These are phyloP conservation scores for Otis tarda DNA, from an alignment of 2,113 vertebrate genomes.

Conservation along the genomic window DNA sequence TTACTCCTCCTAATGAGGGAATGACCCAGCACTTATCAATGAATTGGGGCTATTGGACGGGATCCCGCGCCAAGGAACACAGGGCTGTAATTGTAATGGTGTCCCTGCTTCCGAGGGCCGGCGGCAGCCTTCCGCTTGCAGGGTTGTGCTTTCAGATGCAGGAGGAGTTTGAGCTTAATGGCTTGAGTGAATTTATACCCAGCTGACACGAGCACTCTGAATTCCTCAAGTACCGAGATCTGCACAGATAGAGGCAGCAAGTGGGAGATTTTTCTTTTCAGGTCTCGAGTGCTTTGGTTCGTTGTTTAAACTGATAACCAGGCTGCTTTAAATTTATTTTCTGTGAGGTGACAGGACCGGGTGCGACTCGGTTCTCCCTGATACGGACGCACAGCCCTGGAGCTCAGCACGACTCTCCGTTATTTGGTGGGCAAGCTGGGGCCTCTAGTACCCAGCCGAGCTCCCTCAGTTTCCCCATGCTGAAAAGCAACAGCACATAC, in stretches of 20 bases:
- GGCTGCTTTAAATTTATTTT: not conserved
- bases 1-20: slow-evolving; percentile 66
- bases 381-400: not conserved
- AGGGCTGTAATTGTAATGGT: slow-evolving; percentile 5
- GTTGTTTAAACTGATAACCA: not conserved
- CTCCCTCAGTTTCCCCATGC: not conserved
- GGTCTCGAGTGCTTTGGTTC: not conserved
- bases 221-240: not conserved
- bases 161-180: not conserved
- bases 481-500: not conserved
- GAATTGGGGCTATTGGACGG: not conserved
- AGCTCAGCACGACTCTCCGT: fast-evolving
- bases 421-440: not conserved
- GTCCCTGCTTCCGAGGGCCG: not conserved
- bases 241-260: not conserved
- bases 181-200: not conserved
- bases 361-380: not conserved
- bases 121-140: not conserved
- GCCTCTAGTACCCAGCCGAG: not conserved
- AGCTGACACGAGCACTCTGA: not conserved
- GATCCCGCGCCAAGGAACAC: not conserved
- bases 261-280: not conserved
- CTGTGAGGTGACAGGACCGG: not conserved
- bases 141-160: not conserved
- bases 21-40: slow-evolving; percentile 44